These are phyloP conservation scores for Zaprionus africanus DNA, from an alignment of 1,140 invertebrate genomes.

Conservation along the genomic window DNA sequence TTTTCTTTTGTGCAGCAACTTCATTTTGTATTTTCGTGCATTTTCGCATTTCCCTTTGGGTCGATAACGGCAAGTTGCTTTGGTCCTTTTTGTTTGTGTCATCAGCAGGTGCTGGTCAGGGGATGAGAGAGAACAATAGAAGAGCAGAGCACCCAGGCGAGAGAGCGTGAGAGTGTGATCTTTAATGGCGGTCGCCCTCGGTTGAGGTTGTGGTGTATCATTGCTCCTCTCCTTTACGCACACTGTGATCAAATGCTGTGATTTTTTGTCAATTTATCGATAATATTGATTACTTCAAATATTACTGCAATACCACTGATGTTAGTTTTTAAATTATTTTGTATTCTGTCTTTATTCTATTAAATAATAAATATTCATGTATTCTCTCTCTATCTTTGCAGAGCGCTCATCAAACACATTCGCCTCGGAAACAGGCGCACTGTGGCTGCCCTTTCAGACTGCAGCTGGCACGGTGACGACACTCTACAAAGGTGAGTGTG, in stretches of 20 bases:
- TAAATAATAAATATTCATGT: background rate
- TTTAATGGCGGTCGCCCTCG: background rate
- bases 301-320: no score
- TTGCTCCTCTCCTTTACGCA: background rate
- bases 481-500: conserved; percentile 91
- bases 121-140: conserved; percentile 27
- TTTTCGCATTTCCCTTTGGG: conserved; percentile 18
- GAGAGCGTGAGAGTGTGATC: conserved; percentile 25
- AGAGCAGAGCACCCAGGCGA: background rate
- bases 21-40: conserved; percentile 8
- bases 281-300: background rate
- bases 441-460: conserved; percentile 93
- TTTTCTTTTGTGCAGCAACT: conserved; percentile 9
- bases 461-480: conserved; percentile 92
- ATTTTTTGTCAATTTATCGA: background rate
- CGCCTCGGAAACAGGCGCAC: conserved; percentile 86
- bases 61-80: conserved; percentile 40
- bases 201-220: no score
- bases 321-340: no score
- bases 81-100: conserved; percentile 30
- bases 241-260: background rate
- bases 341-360: background rate
- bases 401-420: conserved; percentile 77
- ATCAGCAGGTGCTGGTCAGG: conserved; percentile 31
- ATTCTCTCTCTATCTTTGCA: conserved; percentile 26